Conservation (phyloP, 2,888 invertebrate genomes). For the Timema podura region DNA sequence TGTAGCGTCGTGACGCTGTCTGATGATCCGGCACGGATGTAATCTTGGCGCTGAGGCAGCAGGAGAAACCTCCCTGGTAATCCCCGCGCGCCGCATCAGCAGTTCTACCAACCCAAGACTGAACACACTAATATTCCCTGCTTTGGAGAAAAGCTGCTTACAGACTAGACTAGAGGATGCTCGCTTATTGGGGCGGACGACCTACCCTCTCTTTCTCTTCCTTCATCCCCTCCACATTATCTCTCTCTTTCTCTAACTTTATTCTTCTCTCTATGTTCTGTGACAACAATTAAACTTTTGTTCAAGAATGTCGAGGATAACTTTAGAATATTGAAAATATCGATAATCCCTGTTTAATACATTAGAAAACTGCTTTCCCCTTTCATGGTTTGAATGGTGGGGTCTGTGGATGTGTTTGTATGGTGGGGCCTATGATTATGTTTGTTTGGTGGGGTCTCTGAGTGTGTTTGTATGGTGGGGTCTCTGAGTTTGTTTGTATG, state of each 20-base stretch:
- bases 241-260: conserved; percentile 22
- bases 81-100: conserved; percentile 10
- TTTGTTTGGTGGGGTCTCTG: too few relatives aligned
- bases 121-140: conserved; percentile 10
- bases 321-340: too few relatives aligned
- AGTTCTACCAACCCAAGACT: conserved; percentile 15
- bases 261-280: not conserved
- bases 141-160: conserved; percentile 14
- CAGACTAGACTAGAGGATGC: not conserved
- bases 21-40: not conserved
- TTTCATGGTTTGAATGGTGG: too few relatives aligned
- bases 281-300: too few relatives aligned
- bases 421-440: too few relatives aligned
- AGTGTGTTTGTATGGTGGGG: too few relatives aligned
- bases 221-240: conserved; percentile 16
- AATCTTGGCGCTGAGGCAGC: conserved; percentile 14
- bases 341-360: too few relatives aligned
- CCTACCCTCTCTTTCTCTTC: conserved; percentile 23
- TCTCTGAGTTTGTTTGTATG: too few relatives aligned
- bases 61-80: not conserved
- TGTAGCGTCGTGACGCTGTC: too few relatives aligned
- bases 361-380: too few relatives aligned
- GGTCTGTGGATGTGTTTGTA: too few relatives aligned
- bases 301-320: too few relatives aligned
- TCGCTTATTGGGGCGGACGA: conserved; percentile 1